Evolutionary conservation across 2,797 vertebrate genomes (phyloP).

Genomic region (Synaphobranchus kaupii): DNA sequence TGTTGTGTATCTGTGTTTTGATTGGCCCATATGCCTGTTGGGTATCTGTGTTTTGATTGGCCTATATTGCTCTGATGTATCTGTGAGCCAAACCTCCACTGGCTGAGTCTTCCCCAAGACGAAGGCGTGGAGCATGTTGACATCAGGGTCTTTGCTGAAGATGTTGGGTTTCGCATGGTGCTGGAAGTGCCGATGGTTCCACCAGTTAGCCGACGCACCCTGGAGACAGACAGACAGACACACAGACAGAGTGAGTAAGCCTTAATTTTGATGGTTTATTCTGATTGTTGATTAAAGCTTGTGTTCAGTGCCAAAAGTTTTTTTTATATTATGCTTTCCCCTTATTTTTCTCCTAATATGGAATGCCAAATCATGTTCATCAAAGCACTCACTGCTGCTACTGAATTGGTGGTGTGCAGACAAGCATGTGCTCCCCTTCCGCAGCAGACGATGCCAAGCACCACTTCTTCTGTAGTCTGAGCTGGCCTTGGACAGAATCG

Average conservation of each 20-base stretch:
- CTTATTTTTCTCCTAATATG: background rate
- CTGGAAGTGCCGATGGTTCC: slow-evolving; percentile 96
- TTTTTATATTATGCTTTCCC: too few relatives aligned
- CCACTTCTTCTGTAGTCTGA: background rate
- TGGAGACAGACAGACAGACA: slow-evolving; percentile 50
- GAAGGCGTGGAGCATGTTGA: slow-evolving; percentile 88
- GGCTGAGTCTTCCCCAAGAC: slow-evolving; percentile 87
- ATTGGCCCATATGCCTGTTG: background rate
- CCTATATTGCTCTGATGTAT: background rate
- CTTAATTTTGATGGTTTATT: background rate
- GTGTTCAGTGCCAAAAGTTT: too few relatives aligned
- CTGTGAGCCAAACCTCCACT: slow-evolving; percentile 75
- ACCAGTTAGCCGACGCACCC: slow-evolving; percentile 96
- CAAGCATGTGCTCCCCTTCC: background rate
- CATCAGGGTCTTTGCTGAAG: slow-evolving; percentile 89
- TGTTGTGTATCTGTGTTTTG: background rate
- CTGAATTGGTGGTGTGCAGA: background rate
- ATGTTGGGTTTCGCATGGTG: slow-evolving; percentile 95
- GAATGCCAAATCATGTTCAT: background rate
- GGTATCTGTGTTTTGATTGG: background rate
- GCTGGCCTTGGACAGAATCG: background rate
- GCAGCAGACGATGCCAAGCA: background rate
- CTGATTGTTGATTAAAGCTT: too few relatives aligned
- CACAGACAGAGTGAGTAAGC: background rate
- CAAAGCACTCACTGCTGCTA: too few relatives aligned